A percentile compares a stretch with the other conserved stretches of the same genome.
Conservation (phyloP, 2,797 vertebrate species). For the Craterocephalus amniculus region DNA sequence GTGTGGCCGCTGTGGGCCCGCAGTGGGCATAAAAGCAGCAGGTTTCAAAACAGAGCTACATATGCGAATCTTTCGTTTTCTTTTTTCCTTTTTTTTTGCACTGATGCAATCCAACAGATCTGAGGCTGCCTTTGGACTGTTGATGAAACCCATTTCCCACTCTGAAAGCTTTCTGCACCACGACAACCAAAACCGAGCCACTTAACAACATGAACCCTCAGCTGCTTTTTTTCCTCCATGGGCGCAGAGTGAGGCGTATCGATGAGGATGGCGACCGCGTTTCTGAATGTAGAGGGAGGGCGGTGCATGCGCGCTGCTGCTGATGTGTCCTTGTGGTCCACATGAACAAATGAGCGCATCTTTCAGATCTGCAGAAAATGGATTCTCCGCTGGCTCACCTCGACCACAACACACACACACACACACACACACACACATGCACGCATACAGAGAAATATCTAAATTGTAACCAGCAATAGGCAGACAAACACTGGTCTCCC, state of each 20-base stretch:
- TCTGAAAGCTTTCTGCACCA: constrained; percentile 64
- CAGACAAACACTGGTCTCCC: constrained; percentile 61
- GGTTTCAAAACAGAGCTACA: constrained; percentile 58
- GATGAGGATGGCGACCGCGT: constrained; percentile 62
- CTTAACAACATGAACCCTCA: constrained; percentile 70
- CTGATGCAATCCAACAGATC: constrained; percentile 78
- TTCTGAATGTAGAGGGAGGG: constrained; percentile 68
- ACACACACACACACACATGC: constrained; percentile 25
- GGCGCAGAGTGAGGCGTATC: constrained; percentile 29
- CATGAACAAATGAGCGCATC: constrained; percentile 36
- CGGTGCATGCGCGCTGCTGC: constrained; percentile 42
- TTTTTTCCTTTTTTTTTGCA: constrained; percentile 67
- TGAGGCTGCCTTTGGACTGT: constrained; percentile 70
- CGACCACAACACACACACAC: constrained; percentile 35
- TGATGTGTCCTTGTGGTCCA: constrained; percentile 38
- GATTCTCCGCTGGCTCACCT: constrained; percentile 63
- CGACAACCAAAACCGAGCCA: constrained; percentile 73
- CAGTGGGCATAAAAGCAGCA: constrained; percentile 29
- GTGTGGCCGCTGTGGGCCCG: constrained; percentile 53
- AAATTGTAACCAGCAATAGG: constrained; percentile 84
- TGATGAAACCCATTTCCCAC: constrained; percentile 51
- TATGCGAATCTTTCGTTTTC: constrained; percentile 51
- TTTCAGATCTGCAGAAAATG: constrained; percentile 44
- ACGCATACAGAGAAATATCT: constrained; percentile 61
- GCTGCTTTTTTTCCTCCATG: constrained; percentile 66